Base-by-base conservation (phyloP, 2,113 vertebrate genomes). In the Chamaetylas fuelleborni region DNA sequence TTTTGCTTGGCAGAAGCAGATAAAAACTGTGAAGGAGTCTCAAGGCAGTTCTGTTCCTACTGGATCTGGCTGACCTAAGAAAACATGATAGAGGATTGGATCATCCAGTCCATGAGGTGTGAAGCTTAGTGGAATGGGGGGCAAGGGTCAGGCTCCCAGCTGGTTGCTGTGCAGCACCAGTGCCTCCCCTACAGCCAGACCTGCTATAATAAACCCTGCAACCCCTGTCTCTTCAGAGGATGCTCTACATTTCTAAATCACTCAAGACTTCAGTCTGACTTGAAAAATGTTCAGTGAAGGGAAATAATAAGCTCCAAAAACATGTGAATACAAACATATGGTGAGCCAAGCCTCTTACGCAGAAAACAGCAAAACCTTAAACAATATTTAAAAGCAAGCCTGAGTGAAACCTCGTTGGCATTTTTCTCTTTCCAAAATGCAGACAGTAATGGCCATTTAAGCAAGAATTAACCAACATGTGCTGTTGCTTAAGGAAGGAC, bases 91-190 rank as follows among this genome's bases (percentile, higher is more conserved):
- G 83, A 81, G 72, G 26, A 25, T 43, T 4, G 1, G 38, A 51
- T 80, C 28, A 69, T 22, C 14, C 50, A 86, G 24, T 18, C 25
- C 54, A 20, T 14, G 43, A 48, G 54, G 33, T 9, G 4, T 72
- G 67, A 86, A 45, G 24, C 60, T 77, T 67, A 64, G 31, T 12
- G 23, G 47, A 71, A 62, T 0, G 3, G 70, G 11, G 9, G 34
- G 29, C 48, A 8, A 5, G 9, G 33, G 23, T 29, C 5, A 33
- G 42, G 8, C 45, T 70, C 31, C 64, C 60, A 74, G 15, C 3
- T 3, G 1, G 14, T 19, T 0, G 0, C 34, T 0, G 1, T 67
- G 66, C 77, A 70, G 20, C 8, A 5, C 20, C 2, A 5, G 17
- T 61, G 38, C 36, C n/a, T 89, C 5, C 17, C 29, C 79, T 71